Conservation (phyloP, 2,797 vertebrate genomes). For the Carcharodon carcharias region DNA sequence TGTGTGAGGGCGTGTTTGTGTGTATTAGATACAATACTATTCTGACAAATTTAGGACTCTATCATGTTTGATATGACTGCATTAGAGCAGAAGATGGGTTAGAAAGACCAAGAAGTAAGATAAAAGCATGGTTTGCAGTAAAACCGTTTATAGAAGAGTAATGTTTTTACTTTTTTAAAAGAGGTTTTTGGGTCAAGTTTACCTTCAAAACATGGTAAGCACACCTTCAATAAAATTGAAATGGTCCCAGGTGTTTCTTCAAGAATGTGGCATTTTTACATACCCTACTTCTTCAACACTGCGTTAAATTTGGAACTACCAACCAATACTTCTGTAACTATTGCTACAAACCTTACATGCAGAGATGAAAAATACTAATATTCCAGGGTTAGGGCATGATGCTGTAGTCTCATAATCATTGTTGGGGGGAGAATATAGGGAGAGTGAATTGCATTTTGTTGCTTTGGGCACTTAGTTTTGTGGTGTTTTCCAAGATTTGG, state of each 20-base stretch:
- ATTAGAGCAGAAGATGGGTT: slow-evolving; percentile 8
- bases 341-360: background rate
- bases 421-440: background rate
- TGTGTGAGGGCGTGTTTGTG: slow-evolving; percentile 27
- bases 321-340: background rate
- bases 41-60: slow-evolving; percentile 16
- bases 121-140: slow-evolving; percentile 8
- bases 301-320: background rate
- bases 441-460: slow-evolving; percentile 17
- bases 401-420: background rate
- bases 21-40: background rate
- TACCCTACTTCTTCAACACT: background rate
- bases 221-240: slow-evolving; percentile 16
- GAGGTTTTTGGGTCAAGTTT: slow-evolving; percentile 12
- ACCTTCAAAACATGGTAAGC: background rate
- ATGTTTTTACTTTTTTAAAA: background rate
- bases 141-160: background rate
- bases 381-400: slow-evolving; percentile 27
- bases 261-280: slow-evolving; percentile 14
- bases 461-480: slow-evolving; percentile 7
- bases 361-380: background rate
- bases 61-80: background rate
- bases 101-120: slow-evolving; percentile 31
- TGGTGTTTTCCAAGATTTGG: background rate
- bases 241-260: slow-evolving; percentile 5